These are phyloP conservation scores for Bagarius yarrelli DNA, from an alignment of 2,113 vertebrate genomes.

Conservation along the genomic window DNA sequence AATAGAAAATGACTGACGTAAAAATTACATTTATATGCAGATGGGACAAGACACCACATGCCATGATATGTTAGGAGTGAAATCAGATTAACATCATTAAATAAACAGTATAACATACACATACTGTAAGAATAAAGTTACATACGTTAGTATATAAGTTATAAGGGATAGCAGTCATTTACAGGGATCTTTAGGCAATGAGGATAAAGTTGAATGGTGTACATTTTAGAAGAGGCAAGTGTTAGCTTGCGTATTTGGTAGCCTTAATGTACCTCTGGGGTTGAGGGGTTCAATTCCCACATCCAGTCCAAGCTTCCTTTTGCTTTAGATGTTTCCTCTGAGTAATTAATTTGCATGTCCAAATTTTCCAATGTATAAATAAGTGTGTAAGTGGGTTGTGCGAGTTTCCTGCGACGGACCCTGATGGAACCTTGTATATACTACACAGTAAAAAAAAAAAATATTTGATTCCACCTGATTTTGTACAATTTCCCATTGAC, in stretches of 20 bases:
- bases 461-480: too few relatives aligned
- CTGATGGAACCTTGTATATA: too few relatives aligned
- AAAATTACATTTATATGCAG: constrained; percentile 15
- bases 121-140: background rate
- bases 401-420: too few relatives aligned
- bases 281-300: too few relatives aligned
- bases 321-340: too few relatives aligned
- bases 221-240: background rate
- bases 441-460: too few relatives aligned
- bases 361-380: too few relatives aligned
- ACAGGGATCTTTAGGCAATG: background rate
- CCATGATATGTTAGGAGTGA: background rate
- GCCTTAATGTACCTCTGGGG: too few relatives aligned
- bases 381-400: too few relatives aligned
- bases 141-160: background rate
- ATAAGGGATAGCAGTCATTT: background rate
- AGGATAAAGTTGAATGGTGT: background rate
- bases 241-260: background rate
- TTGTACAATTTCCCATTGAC: too few relatives aligned
- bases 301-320: too few relatives aligned
- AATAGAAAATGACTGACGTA: background rate
- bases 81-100: background rate
- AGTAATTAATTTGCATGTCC: too few relatives aligned
- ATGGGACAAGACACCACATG: background rate
- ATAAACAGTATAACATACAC: background rate